A percentile compares a stretch with the other conserved stretches of the same genome.
Conservation (phyloP, 1,140 invertebrate genomes). For the Mercenaria mercenaria region DNA sequence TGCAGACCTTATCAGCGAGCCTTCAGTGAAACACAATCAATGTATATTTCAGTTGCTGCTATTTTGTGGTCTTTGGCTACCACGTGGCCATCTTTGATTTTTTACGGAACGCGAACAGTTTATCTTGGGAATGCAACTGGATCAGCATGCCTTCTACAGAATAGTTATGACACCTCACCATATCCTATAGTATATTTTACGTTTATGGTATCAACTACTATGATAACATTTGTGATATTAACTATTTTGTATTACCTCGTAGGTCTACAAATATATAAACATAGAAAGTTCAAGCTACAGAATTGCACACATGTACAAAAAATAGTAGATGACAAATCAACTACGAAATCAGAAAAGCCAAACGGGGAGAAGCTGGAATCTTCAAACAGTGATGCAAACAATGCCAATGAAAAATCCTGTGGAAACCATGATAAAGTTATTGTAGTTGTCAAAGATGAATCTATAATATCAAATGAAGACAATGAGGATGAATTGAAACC, state of each 20-base stretch:
- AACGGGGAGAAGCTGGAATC: neutral
- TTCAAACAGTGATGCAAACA: neutral
- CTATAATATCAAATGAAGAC: neutral
- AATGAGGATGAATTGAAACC: neutral
- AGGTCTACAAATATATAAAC: conserved; percentile 51
- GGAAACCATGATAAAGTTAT: neutral
- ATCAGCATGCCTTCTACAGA: conserved; percentile 29
- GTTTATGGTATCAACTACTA: conserved; percentile 7
- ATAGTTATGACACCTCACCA: conserved; percentile 22
- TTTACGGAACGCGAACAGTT: conserved; percentile 47
- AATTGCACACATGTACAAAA: conserved; percentile 48
- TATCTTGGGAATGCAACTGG: neutral
- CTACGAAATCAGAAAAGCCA: conserved; percentile 6
- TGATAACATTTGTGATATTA: conserved; percentile 8
- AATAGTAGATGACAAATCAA: conserved; percentile 18
- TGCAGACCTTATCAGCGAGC: conserved; percentile 45
- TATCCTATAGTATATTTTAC: conserved; percentile 37
- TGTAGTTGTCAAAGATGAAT: neutral
- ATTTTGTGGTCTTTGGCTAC: conserved; percentile 13
- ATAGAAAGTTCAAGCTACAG: conserved; percentile 38
- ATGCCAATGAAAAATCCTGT: neutral
- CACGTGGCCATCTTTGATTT: conserved; percentile 43
- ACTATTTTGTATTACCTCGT: conserved; percentile 46
- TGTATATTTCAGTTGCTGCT: conserved; percentile 41
- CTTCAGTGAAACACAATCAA: conserved; percentile 44